These are phyloP conservation scores for Cotesia glomerata DNA, from an alignment of 1,140 invertebrate species.

Conservation along the genomic window DNA sequence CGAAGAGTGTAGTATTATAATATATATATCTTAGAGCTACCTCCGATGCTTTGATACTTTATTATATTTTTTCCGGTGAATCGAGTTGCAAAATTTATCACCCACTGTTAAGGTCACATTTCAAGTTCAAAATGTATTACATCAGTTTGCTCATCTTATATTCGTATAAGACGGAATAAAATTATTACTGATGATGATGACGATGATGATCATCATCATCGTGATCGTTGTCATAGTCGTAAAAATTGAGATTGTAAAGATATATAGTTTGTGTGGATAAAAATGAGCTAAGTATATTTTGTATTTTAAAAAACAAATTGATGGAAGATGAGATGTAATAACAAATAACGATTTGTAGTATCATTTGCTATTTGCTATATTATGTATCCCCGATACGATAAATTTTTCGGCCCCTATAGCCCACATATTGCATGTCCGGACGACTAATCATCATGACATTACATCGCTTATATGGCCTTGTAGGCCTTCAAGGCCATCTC, in stretches of 20 bases:
- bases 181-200: too few species aligned
- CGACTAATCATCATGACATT: constrained; percentile 25
- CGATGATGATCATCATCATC: too few species aligned
- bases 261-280: too few species aligned
- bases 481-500: constrained; percentile 17
- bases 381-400: background rate
- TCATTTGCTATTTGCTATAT: background rate
- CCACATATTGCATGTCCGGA: background rate
- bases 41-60: constrained; percentile 9
- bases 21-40: background rate
- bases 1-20: background rate
- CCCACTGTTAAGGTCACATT: constrained; percentile 34
- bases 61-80: background rate
- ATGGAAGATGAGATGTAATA: too few species aligned
- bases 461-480: constrained; percentile 19
- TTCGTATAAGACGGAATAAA: too few species aligned
- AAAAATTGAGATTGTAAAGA: too few species aligned
- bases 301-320: too few species aligned
- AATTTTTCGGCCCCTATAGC: constrained; percentile 15
- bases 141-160: background rate
- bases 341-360: background rate
- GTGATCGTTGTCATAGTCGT: too few species aligned
- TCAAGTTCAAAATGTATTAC: constrained; percentile 4
- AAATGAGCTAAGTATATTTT: too few species aligned
- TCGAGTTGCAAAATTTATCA: constrained; percentile 20